phyloP scores from a whole-genome alignment of 2,888 invertebrate genomes.

The Uloborus plumipes region DNA sequence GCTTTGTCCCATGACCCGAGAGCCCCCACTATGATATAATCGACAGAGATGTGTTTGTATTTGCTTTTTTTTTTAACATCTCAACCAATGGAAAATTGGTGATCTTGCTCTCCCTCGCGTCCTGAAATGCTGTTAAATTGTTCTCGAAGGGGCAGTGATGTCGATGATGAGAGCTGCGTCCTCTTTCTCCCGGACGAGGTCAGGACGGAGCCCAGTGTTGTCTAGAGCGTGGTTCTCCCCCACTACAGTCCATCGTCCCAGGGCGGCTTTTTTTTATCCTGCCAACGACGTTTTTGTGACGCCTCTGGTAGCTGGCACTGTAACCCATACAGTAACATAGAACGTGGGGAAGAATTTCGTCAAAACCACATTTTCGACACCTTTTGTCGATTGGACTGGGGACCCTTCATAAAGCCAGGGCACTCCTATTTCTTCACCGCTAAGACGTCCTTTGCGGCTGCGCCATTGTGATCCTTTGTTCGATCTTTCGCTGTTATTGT shows the following conservation, averaged over 20 bases:
- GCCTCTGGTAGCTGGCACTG: not conserved
- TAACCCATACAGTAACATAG: constrained; percentile 1
- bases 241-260: not conserved
- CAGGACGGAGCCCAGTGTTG: not conserved
- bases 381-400: accelerated
- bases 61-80: accelerated
- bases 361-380: not conserved
- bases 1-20: not conserved
- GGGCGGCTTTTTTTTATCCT: not conserved
- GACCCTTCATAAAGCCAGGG: too few relatives aligned
- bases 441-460: too few relatives aligned
- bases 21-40: not conserved
- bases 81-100: not conserved
- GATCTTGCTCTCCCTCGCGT: not conserved
- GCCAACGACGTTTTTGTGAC: not conserved
- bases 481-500: too few relatives aligned
- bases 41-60: not conserved
- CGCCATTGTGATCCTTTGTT: too few relatives aligned
- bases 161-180: not conserved
- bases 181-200: not conserved
- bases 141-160: constrained; percentile 23
- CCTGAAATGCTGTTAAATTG: accelerated
- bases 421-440: too few relatives aligned
- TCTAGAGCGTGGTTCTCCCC: not conserved
- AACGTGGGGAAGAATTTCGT: constrained; percentile 8